Evolutionary conservation across 2,113 vertebrate species (phyloP), one percentile per base, ranked within the genome.

Genomic region (Acanthisitta chloris): DNA sequence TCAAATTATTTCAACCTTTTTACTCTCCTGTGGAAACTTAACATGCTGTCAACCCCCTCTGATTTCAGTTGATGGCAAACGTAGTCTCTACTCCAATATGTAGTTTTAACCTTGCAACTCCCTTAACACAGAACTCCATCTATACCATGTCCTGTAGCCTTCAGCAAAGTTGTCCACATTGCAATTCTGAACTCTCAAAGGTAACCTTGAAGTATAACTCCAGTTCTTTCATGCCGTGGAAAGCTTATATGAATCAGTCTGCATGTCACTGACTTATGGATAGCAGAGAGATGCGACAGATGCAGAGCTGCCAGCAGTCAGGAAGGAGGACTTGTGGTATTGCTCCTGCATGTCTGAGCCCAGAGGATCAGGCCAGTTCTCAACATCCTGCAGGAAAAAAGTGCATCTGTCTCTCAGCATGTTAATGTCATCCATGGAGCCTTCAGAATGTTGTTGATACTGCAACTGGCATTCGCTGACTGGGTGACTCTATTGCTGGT

Each of bases 1-100:
- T 92, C 88, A 94, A 96, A 96, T 93, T 95, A 93, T 94, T 92
- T 95, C 80, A 90, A 78, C 28, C 46, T 38, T 95, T 81, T 78
- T 52, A 66, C 40, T 92, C 88, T n/a, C 59, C 91, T 71, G 29
- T 64, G 72, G 92, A 94, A 46, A 81, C 28, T 92, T 92, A 83
- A 59, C 34, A 16, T 62, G 45, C 71, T 83, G 76, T 77, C 90
- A 93, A 92, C 28, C 12, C 74, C 40, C 67, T 79, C 80, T 77
- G 69, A 78, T 55, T 94, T 92, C 76, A 90, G 64, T 20, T 83
- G 59, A 83, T 0, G 33, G 86, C 51, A 96, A 79, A 88, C 36
- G 73, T 95, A 46, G 52, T 78, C 90, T 90, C 82, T 88, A 77
- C 59, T 93, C 82, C 51, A 38, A 54, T 82, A 73, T 40, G 66